These are phyloP conservation scores for Drosophila virilis DNA, from an alignment of 1,140 invertebrate genomes.

Conservation along the genomic window DNA sequence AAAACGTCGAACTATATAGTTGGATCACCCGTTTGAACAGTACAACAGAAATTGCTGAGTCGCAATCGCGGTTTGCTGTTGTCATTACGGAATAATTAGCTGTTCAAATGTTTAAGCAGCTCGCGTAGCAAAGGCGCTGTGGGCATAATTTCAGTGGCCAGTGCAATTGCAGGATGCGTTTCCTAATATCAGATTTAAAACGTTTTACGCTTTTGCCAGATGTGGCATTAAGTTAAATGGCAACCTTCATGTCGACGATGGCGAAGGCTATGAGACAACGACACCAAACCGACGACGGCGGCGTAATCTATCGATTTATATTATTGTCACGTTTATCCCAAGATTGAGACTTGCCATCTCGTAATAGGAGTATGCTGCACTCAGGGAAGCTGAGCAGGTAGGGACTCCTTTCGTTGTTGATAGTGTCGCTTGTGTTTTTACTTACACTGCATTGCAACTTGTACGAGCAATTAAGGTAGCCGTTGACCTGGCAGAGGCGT, in stretches of 20 bases:
- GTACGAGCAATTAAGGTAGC: conserved; percentile 63
- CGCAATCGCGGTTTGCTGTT: too few species aligned
- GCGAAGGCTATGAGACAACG: conserved; percentile 27
- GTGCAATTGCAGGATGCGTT: conserved; percentile 4
- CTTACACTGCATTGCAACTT: conserved; percentile 56
- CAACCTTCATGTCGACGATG: conserved; percentile 42
- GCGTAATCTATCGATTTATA: conserved; percentile 71
- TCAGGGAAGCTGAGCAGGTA: neutral
- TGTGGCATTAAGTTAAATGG: conserved; percentile 77
- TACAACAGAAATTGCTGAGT: too few species aligned
- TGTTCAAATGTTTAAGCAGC: neutral
- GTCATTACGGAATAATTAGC: too few species aligned
- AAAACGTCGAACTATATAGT: too few species aligned
- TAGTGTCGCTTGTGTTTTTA: conserved; percentile 15
- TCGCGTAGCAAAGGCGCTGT: neutral
- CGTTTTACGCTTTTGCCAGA: conserved; percentile 70
- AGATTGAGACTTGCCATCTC: conserved; percentile 68
- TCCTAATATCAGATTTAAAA: conserved; percentile 59
- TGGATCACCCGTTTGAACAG: too few species aligned
- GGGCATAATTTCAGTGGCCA: conserved; percentile 25
- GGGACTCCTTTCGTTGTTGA: neutral
- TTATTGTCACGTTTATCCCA: conserved; percentile 75
- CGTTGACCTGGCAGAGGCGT: neutral
- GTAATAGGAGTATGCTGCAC: conserved; percentile 6
- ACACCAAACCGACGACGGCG: conserved; percentile 9